Percentiles rank a stretch among this genome's conserved stretches.
These are phyloP conservation scores for Arenaria interpres DNA, from an alignment of 2,113 vertebrate genomes.

Conservation along the genomic window DNA sequence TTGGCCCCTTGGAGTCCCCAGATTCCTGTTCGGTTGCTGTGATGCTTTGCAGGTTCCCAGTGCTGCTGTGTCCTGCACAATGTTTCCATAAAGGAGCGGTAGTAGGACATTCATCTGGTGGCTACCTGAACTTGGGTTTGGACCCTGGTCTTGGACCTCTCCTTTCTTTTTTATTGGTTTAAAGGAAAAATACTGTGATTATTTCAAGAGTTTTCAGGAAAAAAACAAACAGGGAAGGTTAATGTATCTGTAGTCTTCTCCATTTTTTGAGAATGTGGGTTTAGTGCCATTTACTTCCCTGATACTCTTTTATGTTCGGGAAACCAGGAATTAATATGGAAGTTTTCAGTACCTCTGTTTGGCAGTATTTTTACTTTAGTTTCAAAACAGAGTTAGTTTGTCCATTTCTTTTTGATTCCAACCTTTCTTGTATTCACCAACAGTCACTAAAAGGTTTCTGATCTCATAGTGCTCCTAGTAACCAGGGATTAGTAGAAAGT, in stretches of 20 bases:
- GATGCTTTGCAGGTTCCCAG: not conserved
- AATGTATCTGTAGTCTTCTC: not conserved
- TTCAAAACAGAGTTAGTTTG: not conserved
- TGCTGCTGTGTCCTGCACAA: not conserved
- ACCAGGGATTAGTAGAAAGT: not conserved
- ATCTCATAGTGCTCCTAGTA: not conserved
- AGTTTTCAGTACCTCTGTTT: not conserved
- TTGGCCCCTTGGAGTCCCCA: not conserved
- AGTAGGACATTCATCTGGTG: not conserved
- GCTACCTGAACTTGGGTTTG: not conserved
- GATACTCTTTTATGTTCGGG: not conserved
- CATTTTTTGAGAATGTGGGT: not conserved
- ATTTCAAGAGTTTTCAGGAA: not conserved
- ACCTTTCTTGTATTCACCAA: not conserved
- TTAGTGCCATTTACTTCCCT: not conserved
- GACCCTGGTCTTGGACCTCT: accelerated
- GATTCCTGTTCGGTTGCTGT: not conserved
- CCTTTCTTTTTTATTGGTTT: not conserved
- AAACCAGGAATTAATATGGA: not conserved
- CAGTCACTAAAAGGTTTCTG: not conserved
- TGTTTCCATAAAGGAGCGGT: not conserved
- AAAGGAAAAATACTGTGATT: not conserved
- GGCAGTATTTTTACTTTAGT: not conserved
- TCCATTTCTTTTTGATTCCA: not conserved
- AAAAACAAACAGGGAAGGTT: not conserved